These are phyloP conservation scores for Ictalurus furcatus DNA, from an alignment of 2,113 vertebrate species.

Conservation along the genomic window DNA sequence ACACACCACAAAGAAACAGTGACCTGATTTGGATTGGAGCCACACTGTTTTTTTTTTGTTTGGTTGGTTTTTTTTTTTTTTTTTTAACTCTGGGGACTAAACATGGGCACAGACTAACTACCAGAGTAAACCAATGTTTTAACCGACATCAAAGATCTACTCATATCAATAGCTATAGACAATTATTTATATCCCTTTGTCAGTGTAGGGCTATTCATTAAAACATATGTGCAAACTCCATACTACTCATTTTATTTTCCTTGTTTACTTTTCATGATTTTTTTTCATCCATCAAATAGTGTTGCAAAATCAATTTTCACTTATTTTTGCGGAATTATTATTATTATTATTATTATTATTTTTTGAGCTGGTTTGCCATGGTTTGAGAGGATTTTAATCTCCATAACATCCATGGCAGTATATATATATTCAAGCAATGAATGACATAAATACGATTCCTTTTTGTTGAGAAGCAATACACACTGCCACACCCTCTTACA, in stretches of 20 bases:
- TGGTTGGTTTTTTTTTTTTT: slow-evolving; percentile 29
- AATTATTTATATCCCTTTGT: neutral
- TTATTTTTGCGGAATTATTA: no score
- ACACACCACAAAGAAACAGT: slow-evolving; percentile 65
- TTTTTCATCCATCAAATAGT: neutral
- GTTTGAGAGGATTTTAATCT: neutral
- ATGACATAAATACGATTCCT: neutral
- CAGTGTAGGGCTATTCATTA: neutral
- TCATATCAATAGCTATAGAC: neutral
- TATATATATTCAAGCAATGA: neutral
- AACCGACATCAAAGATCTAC: neutral
- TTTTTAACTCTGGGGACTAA: slow-evolving; percentile 51
- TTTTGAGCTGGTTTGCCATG: neutral
- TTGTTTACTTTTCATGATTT: neutral
- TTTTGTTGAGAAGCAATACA: neutral
- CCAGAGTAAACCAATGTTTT: neutral
- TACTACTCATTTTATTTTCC: neutral
- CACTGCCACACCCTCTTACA: neutral
- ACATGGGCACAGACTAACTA: neutral
- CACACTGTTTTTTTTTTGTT: slow-evolving; percentile 56
- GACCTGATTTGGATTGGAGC: slow-evolving; percentile 68
- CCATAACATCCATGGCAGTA: neutral
- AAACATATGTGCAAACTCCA: neutral
- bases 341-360: neutral
- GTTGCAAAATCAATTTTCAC: neutral